These are phyloP conservation scores for Octodonta nipae DNA, from an alignment of 2,888 invertebrate species.

Conservation along the genomic window DNA sequence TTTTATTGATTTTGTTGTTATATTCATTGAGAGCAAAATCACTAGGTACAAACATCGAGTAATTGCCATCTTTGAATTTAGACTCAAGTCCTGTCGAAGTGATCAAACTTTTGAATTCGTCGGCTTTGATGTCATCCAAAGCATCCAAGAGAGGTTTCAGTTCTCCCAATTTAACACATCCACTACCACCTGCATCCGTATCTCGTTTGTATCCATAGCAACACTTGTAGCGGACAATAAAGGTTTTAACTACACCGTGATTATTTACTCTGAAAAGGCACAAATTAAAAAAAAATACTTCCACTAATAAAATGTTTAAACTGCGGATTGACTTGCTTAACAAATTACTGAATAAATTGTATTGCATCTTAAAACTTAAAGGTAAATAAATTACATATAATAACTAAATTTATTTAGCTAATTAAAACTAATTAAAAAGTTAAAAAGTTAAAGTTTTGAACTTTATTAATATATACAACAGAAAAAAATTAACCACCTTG, in stretches of 20 bases:
- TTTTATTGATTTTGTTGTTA: constrained; percentile 39
- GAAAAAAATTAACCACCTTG: too few species aligned
- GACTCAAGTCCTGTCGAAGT: constrained; percentile 39
- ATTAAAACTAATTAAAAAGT: too few species aligned
- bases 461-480: too few species aligned
- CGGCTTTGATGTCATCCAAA: constrained; percentile 43
- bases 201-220: constrained; percentile 50
- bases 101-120: constrained; percentile 44
- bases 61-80: constrained; percentile 39
- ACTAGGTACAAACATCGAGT: constrained; percentile 50
- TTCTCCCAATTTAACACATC: constrained; percentile 38
- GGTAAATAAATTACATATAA: too few species aligned
- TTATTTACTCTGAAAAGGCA: constrained; percentile 40
- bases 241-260: constrained; percentile 46
- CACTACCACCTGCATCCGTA: constrained; percentile 19
- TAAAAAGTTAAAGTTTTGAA: too few species aligned
- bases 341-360: too few species aligned
- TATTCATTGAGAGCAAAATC: constrained; percentile 47
- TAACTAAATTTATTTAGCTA: too few species aligned
- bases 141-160: constrained; percentile 44
- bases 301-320: too few species aligned
- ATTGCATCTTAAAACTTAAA: too few species aligned
- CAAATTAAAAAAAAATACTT: too few species aligned
- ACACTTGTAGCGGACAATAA: constrained; percentile 51
- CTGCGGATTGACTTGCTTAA: too few species aligned